Percentiles rank a stretch among this genome's conserved stretches.
Evolutionary conservation across 1,140 invertebrate species (phyloP).

Genomic region (Formica exsecta): DNA sequence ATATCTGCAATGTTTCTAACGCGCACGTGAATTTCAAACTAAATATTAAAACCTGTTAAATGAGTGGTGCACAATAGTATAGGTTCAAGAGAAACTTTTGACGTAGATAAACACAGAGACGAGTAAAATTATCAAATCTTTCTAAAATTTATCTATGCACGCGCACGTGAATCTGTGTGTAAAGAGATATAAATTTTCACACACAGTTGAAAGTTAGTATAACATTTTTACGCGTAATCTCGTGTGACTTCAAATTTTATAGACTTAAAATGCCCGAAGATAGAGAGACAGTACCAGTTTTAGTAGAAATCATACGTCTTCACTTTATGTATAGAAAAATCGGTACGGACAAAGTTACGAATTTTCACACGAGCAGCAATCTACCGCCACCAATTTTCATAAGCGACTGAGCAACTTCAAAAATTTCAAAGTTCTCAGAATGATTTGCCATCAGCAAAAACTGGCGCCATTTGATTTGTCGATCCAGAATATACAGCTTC

Average conservation of each 20-base stretch:
- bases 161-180: neutral
- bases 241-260: constrained; percentile 28
- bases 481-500: neutral
- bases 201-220: constrained; percentile 1
- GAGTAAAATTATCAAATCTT: constrained; percentile 7
- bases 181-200: constrained; percentile 39
- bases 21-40: neutral
- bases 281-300: neutral
- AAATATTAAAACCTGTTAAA: neutral
- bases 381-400: constrained; percentile 34
- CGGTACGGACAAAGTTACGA: constrained; percentile 38
- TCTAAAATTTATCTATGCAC: constrained; percentile 1
- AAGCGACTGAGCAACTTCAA: constrained; percentile 30
- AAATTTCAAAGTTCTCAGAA: constrained; percentile 42
- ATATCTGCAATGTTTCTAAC: neutral
- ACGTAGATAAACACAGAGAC: neutral
- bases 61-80: neutral
- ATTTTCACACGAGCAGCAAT: constrained; percentile 37
- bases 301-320: constrained; percentile 41
- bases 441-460: constrained; percentile 50
- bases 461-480: constrained; percentile 10
- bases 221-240: constrained; percentile 49
- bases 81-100: neutral
- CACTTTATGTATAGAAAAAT: neutral
- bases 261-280: constrained; percentile 30